Percentiles rank a stretch among this genome's conserved stretches.
phyloP scores from a whole-genome alignment of 2,113 vertebrate species.

The Nothocercus nigrocapillus region DNA sequence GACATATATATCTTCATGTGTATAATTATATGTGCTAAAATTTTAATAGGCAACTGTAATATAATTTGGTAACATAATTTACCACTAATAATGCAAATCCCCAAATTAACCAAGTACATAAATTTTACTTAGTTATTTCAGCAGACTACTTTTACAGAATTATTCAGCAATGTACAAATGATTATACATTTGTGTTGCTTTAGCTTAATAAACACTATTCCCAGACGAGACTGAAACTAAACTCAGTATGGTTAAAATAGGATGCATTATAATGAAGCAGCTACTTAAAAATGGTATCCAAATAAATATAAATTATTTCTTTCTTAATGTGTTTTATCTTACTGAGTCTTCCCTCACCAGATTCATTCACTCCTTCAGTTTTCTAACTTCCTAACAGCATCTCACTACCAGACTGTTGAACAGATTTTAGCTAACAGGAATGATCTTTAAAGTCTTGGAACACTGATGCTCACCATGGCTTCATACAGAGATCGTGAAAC shows the following conservation, averaged over 20 bases:
- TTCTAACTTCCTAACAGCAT: not conserved
- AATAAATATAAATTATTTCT: not conserved
- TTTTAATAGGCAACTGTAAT: not conserved
- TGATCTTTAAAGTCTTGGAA: not conserved
- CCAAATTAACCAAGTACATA: not conserved
- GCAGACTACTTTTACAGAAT: not conserved
- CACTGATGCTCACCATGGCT: not conserved
- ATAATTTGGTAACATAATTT: not conserved
- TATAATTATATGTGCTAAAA: not conserved
- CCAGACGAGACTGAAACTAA: not conserved
- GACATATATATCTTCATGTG: not conserved
- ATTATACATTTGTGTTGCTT: not conserved
- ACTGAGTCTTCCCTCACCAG: not conserved
- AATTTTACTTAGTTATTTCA: not conserved
- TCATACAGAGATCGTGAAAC: not conserved
- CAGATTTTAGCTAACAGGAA: not conserved
- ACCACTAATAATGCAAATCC: not conserved
- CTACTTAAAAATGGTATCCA: not conserved
- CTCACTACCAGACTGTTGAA: not conserved
- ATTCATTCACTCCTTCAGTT: not conserved
- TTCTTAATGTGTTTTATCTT: not conserved
- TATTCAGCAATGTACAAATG: not conserved
- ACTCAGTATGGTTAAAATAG: not conserved
- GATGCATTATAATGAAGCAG: not conserved
- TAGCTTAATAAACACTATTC: not conserved